Evolutionary conservation across 1,140 invertebrate species (phyloP).

Genomic region (Trichonephila inaurata): DNA sequence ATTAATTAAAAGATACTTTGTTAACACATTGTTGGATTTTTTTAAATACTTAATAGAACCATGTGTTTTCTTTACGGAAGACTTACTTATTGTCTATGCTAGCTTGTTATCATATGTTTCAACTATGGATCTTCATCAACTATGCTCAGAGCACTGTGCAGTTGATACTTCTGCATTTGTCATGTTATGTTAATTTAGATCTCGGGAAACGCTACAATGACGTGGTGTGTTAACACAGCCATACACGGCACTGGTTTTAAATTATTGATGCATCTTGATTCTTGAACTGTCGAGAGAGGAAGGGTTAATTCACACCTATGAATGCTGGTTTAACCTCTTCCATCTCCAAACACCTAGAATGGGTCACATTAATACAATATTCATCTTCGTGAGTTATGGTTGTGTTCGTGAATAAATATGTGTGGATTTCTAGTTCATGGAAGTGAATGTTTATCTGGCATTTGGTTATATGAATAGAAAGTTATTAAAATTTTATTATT

Average conservation of each 20-base stretch:
- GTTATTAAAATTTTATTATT: neutral
- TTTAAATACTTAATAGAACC: neutral
- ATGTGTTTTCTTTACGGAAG: neutral
- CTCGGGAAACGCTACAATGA: slow-evolving; percentile 14
- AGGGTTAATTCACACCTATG: slow-evolving; percentile 21
- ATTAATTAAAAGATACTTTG: neutral
- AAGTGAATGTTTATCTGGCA: neutral
- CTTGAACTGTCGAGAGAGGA: neutral
- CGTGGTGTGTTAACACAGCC: neutral
- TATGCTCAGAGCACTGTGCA: neutral
- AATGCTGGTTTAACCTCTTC: neutral
- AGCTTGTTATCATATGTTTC: neutral
- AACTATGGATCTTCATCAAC: neutral
- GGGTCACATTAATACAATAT: neutral
- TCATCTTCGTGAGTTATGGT: neutral
- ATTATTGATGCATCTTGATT: slow-evolving; percentile 33
- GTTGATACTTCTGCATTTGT: slow-evolving; percentile 30
- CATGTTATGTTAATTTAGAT: slow-evolving; percentile 47
- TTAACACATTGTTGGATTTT: neutral
- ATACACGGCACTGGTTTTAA: neutral
- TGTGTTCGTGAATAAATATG: neutral
- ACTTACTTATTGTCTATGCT: neutral
- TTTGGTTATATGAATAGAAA: neutral
- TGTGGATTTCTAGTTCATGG: neutral
- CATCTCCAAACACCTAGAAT: neutral